These are phyloP conservation scores for Tachysurus fulvidraco DNA, from an alignment of 2,113 vertebrate genomes.

Conservation along the genomic window DNA sequence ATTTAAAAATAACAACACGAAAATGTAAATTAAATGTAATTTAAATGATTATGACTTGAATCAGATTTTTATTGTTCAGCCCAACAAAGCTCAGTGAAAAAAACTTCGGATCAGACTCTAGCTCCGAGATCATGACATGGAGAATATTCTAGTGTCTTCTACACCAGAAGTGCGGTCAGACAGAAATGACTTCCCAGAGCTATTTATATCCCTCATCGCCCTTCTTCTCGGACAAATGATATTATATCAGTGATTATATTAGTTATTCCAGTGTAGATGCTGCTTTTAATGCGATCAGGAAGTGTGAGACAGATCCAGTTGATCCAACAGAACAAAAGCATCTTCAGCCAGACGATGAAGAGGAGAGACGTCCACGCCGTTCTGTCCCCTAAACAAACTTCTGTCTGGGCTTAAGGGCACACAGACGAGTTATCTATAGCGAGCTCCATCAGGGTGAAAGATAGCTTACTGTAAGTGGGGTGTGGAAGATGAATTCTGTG, in stretches of 20 bases:
- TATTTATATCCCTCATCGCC: background rate
- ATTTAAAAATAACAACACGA: background rate
- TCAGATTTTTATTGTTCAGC: background rate
- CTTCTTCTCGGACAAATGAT: background rate
- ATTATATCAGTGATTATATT: background rate
- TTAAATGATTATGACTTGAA: background rate
- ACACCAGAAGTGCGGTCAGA: slow-evolving; percentile 2
- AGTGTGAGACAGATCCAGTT: background rate
- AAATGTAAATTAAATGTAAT: background rate
- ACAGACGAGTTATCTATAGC: slow-evolving; percentile 26
- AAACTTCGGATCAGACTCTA: too few species aligned
- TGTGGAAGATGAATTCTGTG: slow-evolving; percentile 50
- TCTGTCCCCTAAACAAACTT: background rate
- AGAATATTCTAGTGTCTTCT: background rate
- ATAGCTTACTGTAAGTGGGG: slow-evolving; percentile 49
- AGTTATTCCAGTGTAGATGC: background rate
- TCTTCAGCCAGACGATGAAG: slow-evolving; percentile 49
- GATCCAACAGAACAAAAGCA: slow-evolving; percentile 28
- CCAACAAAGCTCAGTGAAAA: background rate
- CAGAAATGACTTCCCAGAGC: slow-evolving; percentile 13
- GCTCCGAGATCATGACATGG: background rate
- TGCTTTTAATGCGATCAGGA: background rate
- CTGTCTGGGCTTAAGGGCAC: slow-evolving; percentile 12
- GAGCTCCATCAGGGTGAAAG: slow-evolving; percentile 42
- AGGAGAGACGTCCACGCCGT: background rate